These are phyloP conservation scores for Petrocephalus schoutedeni DNA, from an alignment of 2,797 vertebrate genomes.

Conservation along the genomic window DNA sequence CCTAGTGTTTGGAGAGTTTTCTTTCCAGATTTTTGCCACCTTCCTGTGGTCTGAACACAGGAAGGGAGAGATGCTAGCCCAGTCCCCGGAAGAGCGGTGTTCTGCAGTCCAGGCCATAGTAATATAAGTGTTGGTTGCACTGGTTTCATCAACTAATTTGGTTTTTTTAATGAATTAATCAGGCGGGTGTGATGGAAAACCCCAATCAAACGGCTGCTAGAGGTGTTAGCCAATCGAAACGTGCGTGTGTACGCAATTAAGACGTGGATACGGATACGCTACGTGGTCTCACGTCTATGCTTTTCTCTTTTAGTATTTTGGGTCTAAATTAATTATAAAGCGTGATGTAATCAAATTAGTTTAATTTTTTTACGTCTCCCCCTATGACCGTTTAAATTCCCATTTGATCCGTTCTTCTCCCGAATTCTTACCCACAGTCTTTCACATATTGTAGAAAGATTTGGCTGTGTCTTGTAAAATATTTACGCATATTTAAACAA, in stretches of 20 bases:
- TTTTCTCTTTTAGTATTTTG: conserved; percentile 12
- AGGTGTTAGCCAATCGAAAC: not conserved
- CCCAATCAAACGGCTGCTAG: not conserved
- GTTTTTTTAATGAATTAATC: conserved; percentile 23
- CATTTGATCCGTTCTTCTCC: not conserved
- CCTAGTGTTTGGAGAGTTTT: conserved; percentile 42
- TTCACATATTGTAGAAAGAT: conserved; percentile 5
- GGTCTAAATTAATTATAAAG: not conserved
- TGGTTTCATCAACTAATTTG: conserved; percentile 16
- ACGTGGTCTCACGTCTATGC: not conserved
- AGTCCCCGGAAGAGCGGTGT: conserved; percentile 46
- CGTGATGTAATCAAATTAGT: not conserved
- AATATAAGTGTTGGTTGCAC: conserved; percentile 25
- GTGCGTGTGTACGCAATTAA: not conserved
- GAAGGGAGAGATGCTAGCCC: conserved; percentile 38
- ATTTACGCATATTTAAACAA: conserved; percentile 12
- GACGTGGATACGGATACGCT: not conserved
- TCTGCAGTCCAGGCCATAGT: conserved; percentile 36
- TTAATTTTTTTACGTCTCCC: not conserved
- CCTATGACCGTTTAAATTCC: not conserved
- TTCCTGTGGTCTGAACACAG: conserved; percentile 42
- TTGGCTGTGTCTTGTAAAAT: conserved; percentile 3
- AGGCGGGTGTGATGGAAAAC: not conserved
- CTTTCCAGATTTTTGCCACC: conserved; percentile 46
- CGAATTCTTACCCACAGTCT: not conserved